These are phyloP conservation scores for Montipora foliosa DNA, from an alignment of 64 coral and sea anemone genomes.

Conservation along the genomic window DNA sequence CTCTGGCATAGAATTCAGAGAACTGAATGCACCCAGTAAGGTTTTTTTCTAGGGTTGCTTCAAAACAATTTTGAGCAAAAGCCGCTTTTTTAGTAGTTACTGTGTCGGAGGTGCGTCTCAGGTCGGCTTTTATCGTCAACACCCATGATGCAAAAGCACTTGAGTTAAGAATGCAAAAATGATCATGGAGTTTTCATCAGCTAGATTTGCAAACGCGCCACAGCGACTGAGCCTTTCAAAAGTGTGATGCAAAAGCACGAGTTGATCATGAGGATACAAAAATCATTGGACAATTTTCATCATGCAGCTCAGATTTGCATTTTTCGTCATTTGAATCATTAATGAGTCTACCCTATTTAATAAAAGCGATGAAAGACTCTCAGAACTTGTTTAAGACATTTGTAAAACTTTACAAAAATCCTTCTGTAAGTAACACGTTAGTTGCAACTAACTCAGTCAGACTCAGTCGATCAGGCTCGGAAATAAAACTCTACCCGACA, in stretches of 20 bases:
- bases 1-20: neutral
- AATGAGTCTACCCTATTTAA: constrained; percentile 11
- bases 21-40: neutral
- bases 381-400: constrained; percentile 5
- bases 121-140: neutral
- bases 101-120: neutral
- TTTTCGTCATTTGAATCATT: constrained; percentile 12
- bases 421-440: neutral
- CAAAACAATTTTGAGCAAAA: neutral
- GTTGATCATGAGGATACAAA: too few relatives aligned
- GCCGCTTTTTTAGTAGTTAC: neutral
- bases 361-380: neutral
- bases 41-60: constrained; percentile 4
- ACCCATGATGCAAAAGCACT: neutral
- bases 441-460: neutral
- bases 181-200: neutral
- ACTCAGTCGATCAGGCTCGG: neutral
- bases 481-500: neutral
- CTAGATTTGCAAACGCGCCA: constrained; percentile 10
- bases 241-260: too few relatives aligned
- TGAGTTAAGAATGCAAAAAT: constrained; percentile 5
- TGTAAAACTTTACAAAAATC: constrained; percentile 3
- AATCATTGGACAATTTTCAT: too few relatives aligned
- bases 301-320: neutral
- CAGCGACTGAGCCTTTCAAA: neutral